Evolutionary conservation across 1,140 invertebrate genomes (phyloP).

Genomic region (Varroa destructor): DNA sequence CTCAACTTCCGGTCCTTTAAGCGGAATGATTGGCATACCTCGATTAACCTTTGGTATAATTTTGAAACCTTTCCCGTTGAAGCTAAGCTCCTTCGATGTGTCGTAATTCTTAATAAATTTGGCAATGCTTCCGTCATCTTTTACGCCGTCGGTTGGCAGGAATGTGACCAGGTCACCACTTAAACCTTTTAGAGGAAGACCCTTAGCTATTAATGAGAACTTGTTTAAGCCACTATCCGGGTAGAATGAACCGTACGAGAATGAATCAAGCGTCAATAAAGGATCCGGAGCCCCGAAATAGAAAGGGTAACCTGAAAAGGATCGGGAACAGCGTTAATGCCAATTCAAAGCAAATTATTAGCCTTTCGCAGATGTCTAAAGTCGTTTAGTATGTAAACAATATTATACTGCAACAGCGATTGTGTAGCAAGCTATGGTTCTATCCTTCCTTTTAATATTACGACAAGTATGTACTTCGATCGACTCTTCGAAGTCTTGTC

Average conservation of each 20-base stretch:
- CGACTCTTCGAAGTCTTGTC: too few species aligned
- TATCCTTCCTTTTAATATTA: too few species aligned
- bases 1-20: constrained; percentile 22
- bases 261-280: constrained; percentile 4
- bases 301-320: constrained; percentile 11
- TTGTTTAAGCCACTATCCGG: constrained; percentile 2
- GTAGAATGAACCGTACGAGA: constrained; percentile 18
- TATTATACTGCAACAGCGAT: too few species aligned
- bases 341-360: too few species aligned
- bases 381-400: too few species aligned
- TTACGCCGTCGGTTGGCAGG: constrained; percentile 20
- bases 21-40: constrained; percentile 18
- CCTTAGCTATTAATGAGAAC: neutral
- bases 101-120: constrained; percentile 25
- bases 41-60: constrained; percentile 6
- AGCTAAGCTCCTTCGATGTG: constrained; percentile 20
- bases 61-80: constrained; percentile 25
- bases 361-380: too few species aligned
- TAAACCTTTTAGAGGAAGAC: constrained; percentile 11
- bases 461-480: too few species aligned
- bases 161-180: constrained; percentile 17
- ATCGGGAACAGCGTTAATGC: too few species aligned
- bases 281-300: constrained; percentile 18
- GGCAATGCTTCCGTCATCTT: constrained; percentile 27
- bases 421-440: too few species aligned